Conservation (phyloP, 2,797 vertebrate species). For the Lates japonicus region DNA sequence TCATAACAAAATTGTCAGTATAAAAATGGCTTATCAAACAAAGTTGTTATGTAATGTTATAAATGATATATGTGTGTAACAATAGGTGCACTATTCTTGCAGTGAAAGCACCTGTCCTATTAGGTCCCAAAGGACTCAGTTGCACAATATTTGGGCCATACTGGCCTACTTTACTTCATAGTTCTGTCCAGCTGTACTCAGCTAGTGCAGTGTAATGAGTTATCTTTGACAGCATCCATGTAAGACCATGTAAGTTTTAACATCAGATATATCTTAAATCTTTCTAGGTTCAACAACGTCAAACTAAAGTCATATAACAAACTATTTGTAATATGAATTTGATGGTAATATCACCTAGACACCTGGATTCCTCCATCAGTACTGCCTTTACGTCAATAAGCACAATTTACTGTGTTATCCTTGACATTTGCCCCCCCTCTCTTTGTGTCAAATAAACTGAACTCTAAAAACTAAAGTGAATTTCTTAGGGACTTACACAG, state of each 20-base stretch:
- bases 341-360: too few species aligned
- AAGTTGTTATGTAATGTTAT: neutral
- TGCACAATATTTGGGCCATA: conserved; percentile 45
- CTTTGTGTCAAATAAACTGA: too few species aligned
- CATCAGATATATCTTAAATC: conserved; percentile 11
- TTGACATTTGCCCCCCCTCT: too few species aligned
- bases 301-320: neutral
- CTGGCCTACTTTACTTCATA: conserved; percentile 62
- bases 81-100: conserved; percentile 41
- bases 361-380: too few species aligned
- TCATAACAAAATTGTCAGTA: neutral
- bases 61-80: conserved; percentile 23
- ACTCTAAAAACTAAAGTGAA: too few species aligned
- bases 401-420: too few species aligned
- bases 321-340: neutral
- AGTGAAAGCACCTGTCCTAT: conserved; percentile 47
- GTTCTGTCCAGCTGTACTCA: conserved; percentile 29
- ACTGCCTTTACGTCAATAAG: too few species aligned
- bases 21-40: neutral
- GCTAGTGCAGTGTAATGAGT: conserved; percentile 30
- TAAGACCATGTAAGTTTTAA: conserved; percentile 3
- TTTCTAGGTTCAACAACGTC: neutral
- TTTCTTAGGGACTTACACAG: neutral
- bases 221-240: conserved; percentile 27
- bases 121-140: conserved; percentile 40